Evolutionary conservation across 2,113 vertebrate genomes (phyloP), one percentile per base, ranked within the genome.

Genomic region (Aegotheles bennettii): DNA sequence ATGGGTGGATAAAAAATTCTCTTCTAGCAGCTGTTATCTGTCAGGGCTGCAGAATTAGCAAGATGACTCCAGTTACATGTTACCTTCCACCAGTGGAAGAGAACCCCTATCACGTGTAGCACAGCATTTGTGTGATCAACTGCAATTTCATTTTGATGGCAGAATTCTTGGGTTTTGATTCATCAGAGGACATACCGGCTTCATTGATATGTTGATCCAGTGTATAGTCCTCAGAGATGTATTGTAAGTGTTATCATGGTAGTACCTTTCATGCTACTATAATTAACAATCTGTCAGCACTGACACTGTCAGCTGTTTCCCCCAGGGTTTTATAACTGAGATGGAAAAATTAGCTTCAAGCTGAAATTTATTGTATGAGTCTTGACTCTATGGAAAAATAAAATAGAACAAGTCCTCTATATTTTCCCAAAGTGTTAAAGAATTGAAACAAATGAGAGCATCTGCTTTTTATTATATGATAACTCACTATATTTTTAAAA

Each of bases 271-370:
- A 60, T 48, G 68, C 84, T 57, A 20, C 33, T 81, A 10, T 96
- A 93, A 93, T 93, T 82, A 95, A 92, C 77, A 91, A 47, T 93
- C 95, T 95, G 92, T 76, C 92, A 84, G 54, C 90, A 54, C 81
- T 91, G 77, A 74, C 57, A 19, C 84, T 88, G 74, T 93, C 92
- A 95, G 64, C 63, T 50, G 47, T 93, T 95, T 95, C 75, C 92
- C 81, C 82, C n/a, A 59, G 80, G 77, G 80, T 89, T 85, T 89
- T 84, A 60, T 53, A 88, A 67, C 73, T 2, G 5, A 75, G 28
- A 54, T 45, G 57, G 73, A 91, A 78, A 94, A 94, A 89, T 59
- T 20, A 74, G 51, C 83, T 92, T 60, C 29, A 29, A 87, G 90
- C 47, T 89, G 85, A 82, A 83, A 88, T 67, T 84, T 48, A 35